Conservation (phyloP, 2,797 vertebrate genomes). For the Phataginus tetradactyla region DNA sequence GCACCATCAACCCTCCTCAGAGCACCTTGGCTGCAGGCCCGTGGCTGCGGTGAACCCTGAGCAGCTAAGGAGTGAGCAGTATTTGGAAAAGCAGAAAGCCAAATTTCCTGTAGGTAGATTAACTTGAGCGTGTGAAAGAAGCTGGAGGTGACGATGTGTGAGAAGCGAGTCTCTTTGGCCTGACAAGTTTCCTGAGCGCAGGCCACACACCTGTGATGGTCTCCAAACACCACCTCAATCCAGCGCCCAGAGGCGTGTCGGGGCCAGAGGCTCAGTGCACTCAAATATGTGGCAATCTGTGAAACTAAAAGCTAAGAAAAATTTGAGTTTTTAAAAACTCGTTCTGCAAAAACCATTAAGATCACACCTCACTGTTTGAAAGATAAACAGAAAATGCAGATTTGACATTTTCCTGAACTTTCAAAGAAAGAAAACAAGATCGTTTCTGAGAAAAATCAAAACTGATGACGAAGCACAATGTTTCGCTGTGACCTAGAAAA, state of each 20-base stretch:
- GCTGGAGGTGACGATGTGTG: accelerated
- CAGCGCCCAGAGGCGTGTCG: too few relatives aligned
- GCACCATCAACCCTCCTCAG: accelerated
- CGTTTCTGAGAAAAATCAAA: neutral
- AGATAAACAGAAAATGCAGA: neutral
- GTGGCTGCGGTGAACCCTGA: neutral
- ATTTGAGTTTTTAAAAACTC: neutral
- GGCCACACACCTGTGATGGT: accelerated
- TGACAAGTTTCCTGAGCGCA: neutral
- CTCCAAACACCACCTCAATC: too few relatives aligned
- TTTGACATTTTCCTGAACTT: neutral
- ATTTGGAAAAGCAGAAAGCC: neutral
- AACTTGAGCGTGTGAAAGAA: neutral
- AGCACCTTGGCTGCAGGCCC: accelerated
- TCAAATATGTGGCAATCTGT: neutral
- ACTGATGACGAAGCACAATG: neutral
- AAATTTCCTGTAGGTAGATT: neutral
- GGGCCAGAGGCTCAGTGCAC: neutral
- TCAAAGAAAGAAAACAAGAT: neutral
- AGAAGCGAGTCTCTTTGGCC: neutral
- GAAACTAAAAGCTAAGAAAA: neutral
- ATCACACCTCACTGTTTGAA: neutral
- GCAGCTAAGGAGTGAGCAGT: neutral
- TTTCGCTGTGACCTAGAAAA: neutral
- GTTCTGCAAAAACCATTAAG: neutral